phyloP scores from a whole-genome alignment of 2,113 vertebrate species.

The Hiodon tergisus region DNA sequence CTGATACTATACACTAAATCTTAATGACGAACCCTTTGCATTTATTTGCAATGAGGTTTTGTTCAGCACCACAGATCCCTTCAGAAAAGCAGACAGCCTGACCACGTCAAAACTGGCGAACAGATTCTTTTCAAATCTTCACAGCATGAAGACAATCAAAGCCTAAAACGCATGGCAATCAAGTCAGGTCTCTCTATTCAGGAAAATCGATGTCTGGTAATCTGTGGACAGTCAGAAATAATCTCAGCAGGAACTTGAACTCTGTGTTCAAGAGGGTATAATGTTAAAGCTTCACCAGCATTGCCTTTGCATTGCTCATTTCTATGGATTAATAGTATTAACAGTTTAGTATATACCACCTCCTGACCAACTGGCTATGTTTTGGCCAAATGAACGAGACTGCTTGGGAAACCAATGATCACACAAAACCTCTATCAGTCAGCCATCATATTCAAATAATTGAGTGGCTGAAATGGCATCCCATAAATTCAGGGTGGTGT shows the following conservation, averaged over 20 bases:
- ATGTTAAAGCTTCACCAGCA: slow-evolving; percentile 13
- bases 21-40: slow-evolving; percentile 30
- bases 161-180: slow-evolving; percentile 49
- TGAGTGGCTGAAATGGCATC: too few species aligned
- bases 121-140: slow-evolving; percentile 34
- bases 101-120: slow-evolving; percentile 35
- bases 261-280: slow-evolving; percentile 12
- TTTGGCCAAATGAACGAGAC: too few species aligned
- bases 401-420: too few species aligned
- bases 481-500: too few species aligned
- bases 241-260: slow-evolving; percentile 48
- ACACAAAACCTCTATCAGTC: too few species aligned
- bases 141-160: slow-evolving; percentile 41
- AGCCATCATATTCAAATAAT: too few species aligned
- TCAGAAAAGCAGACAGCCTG: slow-evolving; percentile 31
- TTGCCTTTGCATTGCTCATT: too few species aligned
- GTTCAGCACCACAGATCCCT: slow-evolving; percentile 13
- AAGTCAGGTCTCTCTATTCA: slow-evolving; percentile 39
- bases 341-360: too few species aligned
- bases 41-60: slow-evolving; percentile 38
- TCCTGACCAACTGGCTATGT: too few species aligned
- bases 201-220: slow-evolving; percentile 35
- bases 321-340: too few species aligned
- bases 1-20: neutral
- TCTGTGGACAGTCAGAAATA: slow-evolving; percentile 52